Evolutionary conservation across 2,113 vertebrate genomes (phyloP).

Genomic region (Pyrgilauda ruficollis): DNA sequence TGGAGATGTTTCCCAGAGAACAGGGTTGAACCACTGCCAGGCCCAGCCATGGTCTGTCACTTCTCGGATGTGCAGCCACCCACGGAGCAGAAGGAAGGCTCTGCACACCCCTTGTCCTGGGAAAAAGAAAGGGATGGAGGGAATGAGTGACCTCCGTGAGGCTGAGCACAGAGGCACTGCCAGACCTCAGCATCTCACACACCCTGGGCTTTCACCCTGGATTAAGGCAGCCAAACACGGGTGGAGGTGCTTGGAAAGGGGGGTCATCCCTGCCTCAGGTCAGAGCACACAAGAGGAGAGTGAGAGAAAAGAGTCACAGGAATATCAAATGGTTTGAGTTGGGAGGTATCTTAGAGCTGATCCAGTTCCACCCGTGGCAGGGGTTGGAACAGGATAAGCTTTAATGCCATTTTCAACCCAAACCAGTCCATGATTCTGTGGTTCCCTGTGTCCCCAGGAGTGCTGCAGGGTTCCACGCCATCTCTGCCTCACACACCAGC

Average conservation of each 20-base stretch:
- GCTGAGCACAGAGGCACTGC: not conserved
- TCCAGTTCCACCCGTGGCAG: not conserved
- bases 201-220: not conserved
- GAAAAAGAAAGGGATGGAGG: not conserved
- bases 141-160: not conserved
- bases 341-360: not conserved
- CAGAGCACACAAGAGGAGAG: not conserved
- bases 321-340: accelerated
- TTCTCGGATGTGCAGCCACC: not conserved
- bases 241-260: not conserved
- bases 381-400: not conserved
- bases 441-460: not conserved
- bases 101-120: not conserved
- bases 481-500: not conserved
- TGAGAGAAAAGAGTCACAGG: not conserved
- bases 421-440: not conserved
- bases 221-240: not conserved
- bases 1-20: not conserved
- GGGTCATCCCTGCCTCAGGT: not conserved
- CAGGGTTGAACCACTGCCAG: not conserved
- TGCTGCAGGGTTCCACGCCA: not conserved
- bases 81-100: not conserved
- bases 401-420: not conserved
- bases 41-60: not conserved
- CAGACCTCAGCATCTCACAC: not conserved